Evolutionary conservation across 2,113 vertebrate species (phyloP).

Genomic region (Brevimyrus niger): DNA sequence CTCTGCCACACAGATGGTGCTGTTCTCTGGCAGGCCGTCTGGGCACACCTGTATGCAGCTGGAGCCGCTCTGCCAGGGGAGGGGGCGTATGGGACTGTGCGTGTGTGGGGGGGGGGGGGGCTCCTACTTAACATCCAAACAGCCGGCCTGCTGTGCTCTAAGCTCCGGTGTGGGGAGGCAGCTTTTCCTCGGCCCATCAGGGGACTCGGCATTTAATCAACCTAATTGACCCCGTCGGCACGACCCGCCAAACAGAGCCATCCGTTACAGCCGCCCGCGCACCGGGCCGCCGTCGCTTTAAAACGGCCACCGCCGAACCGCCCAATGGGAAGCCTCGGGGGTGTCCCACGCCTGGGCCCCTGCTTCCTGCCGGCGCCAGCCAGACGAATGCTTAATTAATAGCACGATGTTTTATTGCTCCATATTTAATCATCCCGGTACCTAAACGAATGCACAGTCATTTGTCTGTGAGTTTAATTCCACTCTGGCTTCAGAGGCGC

Average conservation of each 20-base stretch:
- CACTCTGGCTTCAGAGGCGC: background rate
- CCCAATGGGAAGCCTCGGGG: background rate
- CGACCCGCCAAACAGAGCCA: background rate
- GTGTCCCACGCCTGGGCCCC: background rate
- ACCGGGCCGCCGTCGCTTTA: too few relatives aligned
- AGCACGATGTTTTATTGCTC: background rate
- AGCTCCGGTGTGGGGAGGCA: background rate
- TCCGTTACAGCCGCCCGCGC: background rate
- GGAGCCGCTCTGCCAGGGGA: background rate
- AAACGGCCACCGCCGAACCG: background rate
- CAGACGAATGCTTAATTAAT: background rate
- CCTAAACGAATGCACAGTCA: background rate
- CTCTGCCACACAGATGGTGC: background rate
- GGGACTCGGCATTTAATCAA: background rate
- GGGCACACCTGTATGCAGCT: constrained; percentile 8
- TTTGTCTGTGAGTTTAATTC: constrained; percentile 3
- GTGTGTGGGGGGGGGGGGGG: background rate
- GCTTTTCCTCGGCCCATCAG: background rate
- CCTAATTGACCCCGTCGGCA: background rate
- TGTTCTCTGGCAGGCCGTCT: background rate
- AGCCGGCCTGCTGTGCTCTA: background rate
- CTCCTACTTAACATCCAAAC: constrained; percentile 12
- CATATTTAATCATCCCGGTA: background rate
- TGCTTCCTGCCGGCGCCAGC: background rate
- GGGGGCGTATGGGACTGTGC: background rate